phyloP scores from a whole-genome alignment of 2,113 vertebrate species.

The Panurus biarmicus region DNA sequence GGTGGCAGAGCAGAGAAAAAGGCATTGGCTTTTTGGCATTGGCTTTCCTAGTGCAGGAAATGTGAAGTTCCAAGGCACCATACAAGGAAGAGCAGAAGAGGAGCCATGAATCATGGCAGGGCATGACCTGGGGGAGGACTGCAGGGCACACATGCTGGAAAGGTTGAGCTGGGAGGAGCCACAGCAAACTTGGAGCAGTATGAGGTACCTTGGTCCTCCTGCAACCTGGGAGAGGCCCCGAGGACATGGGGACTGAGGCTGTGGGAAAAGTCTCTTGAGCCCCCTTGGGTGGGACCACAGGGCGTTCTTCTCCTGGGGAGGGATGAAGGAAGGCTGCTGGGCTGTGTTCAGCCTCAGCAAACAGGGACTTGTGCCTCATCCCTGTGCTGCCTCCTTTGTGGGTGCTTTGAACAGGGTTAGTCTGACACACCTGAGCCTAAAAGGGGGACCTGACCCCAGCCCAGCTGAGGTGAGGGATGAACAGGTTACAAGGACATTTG shows the following conservation, averaged over 20 bases:
- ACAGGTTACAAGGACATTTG: background rate
- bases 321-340: background rate
- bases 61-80: background rate
- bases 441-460: background rate
- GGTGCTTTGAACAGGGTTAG: background rate
- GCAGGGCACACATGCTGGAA: background rate
- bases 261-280: background rate
- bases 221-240: fast-evolving
- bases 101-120: background rate
- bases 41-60: background rate
- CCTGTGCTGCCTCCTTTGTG: background rate
- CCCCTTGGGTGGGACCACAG: background rate
- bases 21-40: background rate
- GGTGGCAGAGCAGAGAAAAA: background rate
- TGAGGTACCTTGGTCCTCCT: background rate
- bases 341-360: background rate
- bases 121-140: background rate
- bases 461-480: background rate
- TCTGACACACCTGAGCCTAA: background rate
- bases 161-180: background rate
- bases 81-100: background rate
- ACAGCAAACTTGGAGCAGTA: background rate
- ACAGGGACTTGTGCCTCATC: background rate
- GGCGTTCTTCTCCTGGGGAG: background rate
- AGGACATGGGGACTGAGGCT: background rate